These are phyloP conservation scores for Cremastinae sp. DNA, from an alignment of 2,888 invertebrate genomes.

Conservation along the genomic window DNA sequence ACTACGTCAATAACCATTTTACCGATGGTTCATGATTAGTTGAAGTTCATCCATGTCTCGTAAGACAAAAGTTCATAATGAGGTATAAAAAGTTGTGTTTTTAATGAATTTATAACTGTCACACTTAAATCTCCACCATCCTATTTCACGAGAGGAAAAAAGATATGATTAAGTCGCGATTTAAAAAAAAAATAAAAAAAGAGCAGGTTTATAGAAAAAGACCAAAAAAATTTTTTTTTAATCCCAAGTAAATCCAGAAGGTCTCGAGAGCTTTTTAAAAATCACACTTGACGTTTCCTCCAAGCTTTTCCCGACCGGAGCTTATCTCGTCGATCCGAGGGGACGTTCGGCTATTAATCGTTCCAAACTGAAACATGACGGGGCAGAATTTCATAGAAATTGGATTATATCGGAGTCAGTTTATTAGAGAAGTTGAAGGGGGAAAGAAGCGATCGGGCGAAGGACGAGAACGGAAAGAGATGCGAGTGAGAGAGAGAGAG, in stretches of 20 bases:
- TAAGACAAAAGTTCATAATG: too few species aligned
- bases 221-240: not conserved
- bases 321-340: constrained; percentile 1
- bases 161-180: too few species aligned
- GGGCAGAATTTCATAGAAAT: constrained; percentile 10
- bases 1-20: too few species aligned
- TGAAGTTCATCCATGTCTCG: too few species aligned
- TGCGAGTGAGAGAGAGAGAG: not conserved
- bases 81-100: too few species aligned
- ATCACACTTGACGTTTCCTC: constrained; percentile 61
- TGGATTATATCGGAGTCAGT: constrained; percentile 24
- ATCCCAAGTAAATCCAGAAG: too few species aligned
- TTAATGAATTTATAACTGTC: too few species aligned
- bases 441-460: constrained; percentile 9
- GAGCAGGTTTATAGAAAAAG: too few species aligned
- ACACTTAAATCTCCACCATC: too few species aligned
- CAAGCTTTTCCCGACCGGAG: constrained; percentile 15
- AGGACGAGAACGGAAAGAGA: not conserved
- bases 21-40: too few species aligned
- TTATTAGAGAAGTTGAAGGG: constrained; percentile 4
- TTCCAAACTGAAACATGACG: not conserved
- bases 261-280: constrained; percentile 44
- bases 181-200: too few species aligned
- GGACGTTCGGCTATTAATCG: constrained; percentile 13
- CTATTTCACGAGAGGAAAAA: too few species aligned